These are phyloP conservation scores for Myodes glareolus DNA, from an alignment of 2,113 vertebrate species.

Conservation along the genomic window DNA sequence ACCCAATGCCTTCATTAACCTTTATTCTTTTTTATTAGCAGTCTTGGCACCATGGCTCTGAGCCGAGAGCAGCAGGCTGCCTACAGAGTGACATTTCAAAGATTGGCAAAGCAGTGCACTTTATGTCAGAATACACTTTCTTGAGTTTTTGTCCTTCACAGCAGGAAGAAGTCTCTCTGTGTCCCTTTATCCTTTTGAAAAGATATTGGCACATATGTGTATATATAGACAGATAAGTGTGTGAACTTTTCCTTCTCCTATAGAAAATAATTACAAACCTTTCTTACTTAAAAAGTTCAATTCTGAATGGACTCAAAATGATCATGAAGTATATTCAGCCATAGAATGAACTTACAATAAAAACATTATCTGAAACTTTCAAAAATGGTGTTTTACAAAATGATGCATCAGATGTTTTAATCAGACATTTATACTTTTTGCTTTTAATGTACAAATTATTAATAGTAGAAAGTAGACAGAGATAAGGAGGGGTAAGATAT, in stretches of 20 bases:
- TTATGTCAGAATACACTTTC: conserved; percentile 78
- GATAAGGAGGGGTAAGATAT: neutral
- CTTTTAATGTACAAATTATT: neutral
- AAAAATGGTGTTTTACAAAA: neutral
- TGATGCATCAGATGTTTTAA: neutral
- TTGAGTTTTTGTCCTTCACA: conserved; percentile 86
- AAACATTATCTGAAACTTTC: neutral
- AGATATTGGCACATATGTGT: conserved; percentile 38
- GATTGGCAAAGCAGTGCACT: conserved; percentile 79
- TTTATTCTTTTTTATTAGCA: conserved; percentile 88
- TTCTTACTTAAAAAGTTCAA: neutral
- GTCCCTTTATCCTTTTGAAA: conserved; percentile 80
- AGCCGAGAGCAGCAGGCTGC: conserved; percentile 85
- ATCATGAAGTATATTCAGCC: conserved; percentile 17
- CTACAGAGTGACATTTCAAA: conserved; percentile 89
- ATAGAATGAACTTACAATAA: conserved; percentile 17
- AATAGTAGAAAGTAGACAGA: neutral
- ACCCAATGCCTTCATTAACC: conserved; percentile 90
- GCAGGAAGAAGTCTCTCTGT: conserved; percentile 70
- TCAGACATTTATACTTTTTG: neutral
- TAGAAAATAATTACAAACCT: neutral
- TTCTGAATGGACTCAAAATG: conserved; percentile 32
- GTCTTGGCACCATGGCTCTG: conserved; percentile 75
- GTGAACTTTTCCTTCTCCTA: conserved; percentile 24
- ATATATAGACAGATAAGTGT: neutral